Evolutionary conservation across 2,888 invertebrate species (phyloP).

Genomic region (Gari tellinella): DNA sequence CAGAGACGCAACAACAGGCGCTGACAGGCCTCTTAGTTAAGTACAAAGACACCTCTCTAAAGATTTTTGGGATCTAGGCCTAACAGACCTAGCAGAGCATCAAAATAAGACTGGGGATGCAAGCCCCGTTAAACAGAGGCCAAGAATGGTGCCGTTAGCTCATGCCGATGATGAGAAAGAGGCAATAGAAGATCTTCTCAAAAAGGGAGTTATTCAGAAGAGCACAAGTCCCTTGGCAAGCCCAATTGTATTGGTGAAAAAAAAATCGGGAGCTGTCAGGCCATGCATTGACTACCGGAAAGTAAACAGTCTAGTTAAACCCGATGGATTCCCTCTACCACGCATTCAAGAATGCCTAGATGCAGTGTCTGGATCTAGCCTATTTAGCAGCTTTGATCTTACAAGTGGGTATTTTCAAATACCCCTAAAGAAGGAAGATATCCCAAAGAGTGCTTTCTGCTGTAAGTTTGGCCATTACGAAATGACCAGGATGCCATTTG

Average conservation of each 20-base stretch:
- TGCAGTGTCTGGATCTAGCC: slow-evolving; percentile 20
- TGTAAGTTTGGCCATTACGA: slow-evolving; percentile 27
- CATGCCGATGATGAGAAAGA: slow-evolving; percentile 31
- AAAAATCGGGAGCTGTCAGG: slow-evolving; percentile 24
- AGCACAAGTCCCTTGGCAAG: slow-evolving; percentile 32
- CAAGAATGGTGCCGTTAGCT: slow-evolving; percentile 42
- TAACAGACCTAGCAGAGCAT: slow-evolving; percentile 47
- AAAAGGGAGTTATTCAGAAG: slow-evolving; percentile 35
- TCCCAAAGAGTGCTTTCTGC: slow-evolving; percentile 34
- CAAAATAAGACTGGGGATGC: slow-evolving; percentile 42
- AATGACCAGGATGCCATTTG: slow-evolving; percentile 38
- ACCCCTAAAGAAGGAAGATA: slow-evolving; percentile 36
- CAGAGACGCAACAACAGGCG: neutral
- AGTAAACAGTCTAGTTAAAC: slow-evolving; percentile 20
- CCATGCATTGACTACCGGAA: slow-evolving; percentile 33
- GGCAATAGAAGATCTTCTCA: slow-evolving; percentile 24
- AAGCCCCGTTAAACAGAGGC: slow-evolving; percentile 41
- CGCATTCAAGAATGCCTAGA: slow-evolving; percentile 37
- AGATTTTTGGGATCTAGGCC: slow-evolving; percentile 44
- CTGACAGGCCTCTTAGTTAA: slow-evolving; percentile 19
- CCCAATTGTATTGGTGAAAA: slow-evolving; percentile 29
- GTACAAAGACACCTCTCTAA: slow-evolving; percentile 36
- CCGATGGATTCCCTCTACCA: slow-evolving; percentile 24
- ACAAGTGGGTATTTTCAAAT: slow-evolving; percentile 44
- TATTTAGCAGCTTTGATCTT: slow-evolving; percentile 30